Evolutionary conservation across 1,140 invertebrate genomes (phyloP).

Genomic region (Drosophila tropicalis): DNA sequence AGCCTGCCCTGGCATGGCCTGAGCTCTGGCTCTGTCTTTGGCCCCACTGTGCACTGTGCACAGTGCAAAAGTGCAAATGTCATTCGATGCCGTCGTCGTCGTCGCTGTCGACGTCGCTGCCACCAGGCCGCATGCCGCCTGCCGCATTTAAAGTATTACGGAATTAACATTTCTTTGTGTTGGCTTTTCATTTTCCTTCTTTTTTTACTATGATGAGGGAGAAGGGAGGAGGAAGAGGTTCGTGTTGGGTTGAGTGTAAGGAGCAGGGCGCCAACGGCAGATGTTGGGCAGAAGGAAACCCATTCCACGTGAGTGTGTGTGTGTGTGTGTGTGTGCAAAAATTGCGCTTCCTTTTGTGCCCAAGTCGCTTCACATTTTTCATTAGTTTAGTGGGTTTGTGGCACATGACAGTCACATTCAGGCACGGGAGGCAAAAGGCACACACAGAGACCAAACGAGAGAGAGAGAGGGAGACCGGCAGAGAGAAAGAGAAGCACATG

Average conservation of each 20-base stretch:
- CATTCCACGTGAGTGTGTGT: constrained; percentile 26
- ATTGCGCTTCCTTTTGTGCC: constrained; percentile 80
- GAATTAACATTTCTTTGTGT: constrained; percentile 81
- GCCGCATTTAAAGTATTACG: constrained; percentile 81
- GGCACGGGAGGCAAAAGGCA: constrained; percentile 39
- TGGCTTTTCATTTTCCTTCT: constrained; percentile 31
- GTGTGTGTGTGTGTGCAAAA: constrained; percentile 63
- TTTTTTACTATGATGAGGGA: constrained; percentile 29
- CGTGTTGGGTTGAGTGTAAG: not conserved
- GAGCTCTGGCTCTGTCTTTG: constrained; percentile 6
- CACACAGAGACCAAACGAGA: constrained; percentile 27
- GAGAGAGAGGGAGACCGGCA: too few relatives aligned
- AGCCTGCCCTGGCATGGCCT: not conserved
- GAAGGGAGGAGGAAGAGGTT: not conserved
- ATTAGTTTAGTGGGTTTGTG: constrained; percentile 81
- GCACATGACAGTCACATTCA: constrained; percentile 80
- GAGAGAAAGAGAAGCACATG: constrained; percentile 25
- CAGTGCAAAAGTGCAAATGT: constrained; percentile 78
- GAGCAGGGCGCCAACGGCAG: not conserved
- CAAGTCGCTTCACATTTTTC: constrained; percentile 78
- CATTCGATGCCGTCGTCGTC: constrained; percentile 59
- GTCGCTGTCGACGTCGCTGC: not conserved
- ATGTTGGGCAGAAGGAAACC: constrained; percentile 13
- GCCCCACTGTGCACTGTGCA: constrained; percentile 75
- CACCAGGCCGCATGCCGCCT: constrained; percentile 32